Conservation (phyloP, 1,140 invertebrate species). For the Anoplophora glabripennis region DNA sequence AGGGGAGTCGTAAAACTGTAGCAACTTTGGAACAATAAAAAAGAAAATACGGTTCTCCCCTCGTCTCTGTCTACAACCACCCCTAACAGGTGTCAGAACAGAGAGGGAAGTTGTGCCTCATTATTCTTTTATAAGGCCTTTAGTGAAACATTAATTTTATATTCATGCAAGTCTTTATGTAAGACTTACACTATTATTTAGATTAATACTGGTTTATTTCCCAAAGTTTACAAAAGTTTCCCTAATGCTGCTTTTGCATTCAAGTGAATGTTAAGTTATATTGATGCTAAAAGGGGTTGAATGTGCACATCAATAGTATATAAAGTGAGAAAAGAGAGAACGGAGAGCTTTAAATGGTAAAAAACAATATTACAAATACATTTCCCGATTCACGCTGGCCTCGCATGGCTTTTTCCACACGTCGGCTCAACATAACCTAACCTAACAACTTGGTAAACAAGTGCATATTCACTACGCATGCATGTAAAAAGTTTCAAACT, state of each 20-base stretch:
- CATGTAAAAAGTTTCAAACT: constrained; percentile 4
- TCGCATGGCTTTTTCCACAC: constrained; percentile 5
- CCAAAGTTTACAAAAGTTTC: neutral
- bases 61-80: constrained; percentile 14
- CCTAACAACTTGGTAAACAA: constrained; percentile 17
- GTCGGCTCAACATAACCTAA: constrained; percentile 23
- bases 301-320: neutral
- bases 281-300: neutral
- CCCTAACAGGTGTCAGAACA: constrained; percentile 24
- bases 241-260: neutral
- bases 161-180: too few relatives aligned
- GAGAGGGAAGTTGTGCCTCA: neutral
- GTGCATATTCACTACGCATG: constrained; percentile 12
- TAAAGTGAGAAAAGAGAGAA: too few relatives aligned
- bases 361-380: neutral
- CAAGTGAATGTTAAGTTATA: neutral
- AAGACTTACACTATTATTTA: too few relatives aligned
- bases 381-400: neutral
- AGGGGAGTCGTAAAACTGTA: constrained; percentile 30
- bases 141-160: too few relatives aligned
- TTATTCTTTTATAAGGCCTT: too few relatives aligned
- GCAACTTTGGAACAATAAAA: constrained; percentile 33
- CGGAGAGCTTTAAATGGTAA: too few relatives aligned
- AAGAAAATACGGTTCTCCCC: constrained; percentile 30
- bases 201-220: too few relatives aligned